Evolutionary conservation across 1,140 invertebrate species (phyloP).

Genomic region (Sycobia sp.): DNA sequence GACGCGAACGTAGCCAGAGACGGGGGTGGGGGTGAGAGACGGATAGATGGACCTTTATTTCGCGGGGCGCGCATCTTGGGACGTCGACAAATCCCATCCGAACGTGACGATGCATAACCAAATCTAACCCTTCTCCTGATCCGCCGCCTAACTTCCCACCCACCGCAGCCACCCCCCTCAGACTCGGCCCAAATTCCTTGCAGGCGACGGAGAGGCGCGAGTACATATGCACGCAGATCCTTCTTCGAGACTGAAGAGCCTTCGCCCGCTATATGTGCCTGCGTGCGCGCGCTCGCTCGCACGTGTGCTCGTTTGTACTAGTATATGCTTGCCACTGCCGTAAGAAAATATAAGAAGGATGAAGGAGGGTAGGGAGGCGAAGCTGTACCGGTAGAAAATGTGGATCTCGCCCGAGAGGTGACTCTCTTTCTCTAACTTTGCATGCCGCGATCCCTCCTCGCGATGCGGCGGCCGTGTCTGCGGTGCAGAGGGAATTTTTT

Average conservation of each 20-base stretch:
- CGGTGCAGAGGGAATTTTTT: not conserved
- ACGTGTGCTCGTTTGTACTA: too few relatives aligned
- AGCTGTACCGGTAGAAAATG: not conserved
- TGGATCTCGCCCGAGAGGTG: not conserved
- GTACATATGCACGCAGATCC: slow-evolving; percentile 18
- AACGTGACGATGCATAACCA: slow-evolving; percentile 58
- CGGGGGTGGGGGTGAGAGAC: too few relatives aligned
- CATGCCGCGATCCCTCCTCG: too few relatives aligned
- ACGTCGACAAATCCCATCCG: slow-evolving; percentile 57
- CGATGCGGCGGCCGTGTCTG: not conserved
- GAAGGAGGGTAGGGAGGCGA: not conserved
- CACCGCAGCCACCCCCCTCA: not conserved
- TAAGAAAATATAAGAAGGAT: too few relatives aligned
- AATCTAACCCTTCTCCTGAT: slow-evolving; percentile 42
- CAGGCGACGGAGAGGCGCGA: slow-evolving; percentile 38
- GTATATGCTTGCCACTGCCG: too few relatives aligned
- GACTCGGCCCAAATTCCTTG: slow-evolving; percentile 45
- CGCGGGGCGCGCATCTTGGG: slow-evolving; percentile 23
- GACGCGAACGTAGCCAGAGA: too few relatives aligned
- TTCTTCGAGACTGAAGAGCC: too few relatives aligned
- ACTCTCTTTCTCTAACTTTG: too few relatives aligned
- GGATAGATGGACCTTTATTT: not conserved
- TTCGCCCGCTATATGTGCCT: too few relatives aligned
- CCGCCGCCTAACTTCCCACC: too few relatives aligned
- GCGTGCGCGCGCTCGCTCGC: not conserved